phyloP scores from a whole-genome alignment of 1,140 invertebrate species.

The Diprion similis region DNA sequence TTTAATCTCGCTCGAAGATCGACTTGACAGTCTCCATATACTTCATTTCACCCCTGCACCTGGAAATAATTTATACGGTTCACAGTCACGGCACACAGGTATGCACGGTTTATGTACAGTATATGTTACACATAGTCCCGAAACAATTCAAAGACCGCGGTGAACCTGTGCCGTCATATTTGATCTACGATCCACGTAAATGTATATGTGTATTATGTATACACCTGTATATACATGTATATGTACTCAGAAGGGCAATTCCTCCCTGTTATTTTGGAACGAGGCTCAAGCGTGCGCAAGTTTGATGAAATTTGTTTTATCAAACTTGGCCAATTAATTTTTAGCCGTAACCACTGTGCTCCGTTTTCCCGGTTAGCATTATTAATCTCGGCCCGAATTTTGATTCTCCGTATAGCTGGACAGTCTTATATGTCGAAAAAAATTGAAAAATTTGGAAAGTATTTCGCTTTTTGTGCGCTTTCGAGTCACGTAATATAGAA shows the following conservation, averaged over 20 bases:
- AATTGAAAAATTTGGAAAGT: too few relatives aligned
- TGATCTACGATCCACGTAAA: not conserved
- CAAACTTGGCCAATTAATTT: not conserved
- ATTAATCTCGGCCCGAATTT: too few relatives aligned
- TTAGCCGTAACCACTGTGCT: not conserved
- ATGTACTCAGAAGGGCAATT: too few relatives aligned
- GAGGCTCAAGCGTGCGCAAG: not conserved
- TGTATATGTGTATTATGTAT: not conserved
- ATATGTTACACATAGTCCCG: not conserved
- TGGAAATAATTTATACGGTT: not conserved
- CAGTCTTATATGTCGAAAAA: too few relatives aligned
- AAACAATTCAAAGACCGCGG: not conserved
- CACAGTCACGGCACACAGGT: not conserved
- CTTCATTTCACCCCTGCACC: too few relatives aligned
- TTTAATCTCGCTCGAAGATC: not conserved
- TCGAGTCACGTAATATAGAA: too few relatives aligned
- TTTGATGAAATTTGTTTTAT: conserved; percentile 6
- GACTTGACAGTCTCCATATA: not conserved
- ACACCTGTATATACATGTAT: not conserved
- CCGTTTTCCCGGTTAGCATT: too few relatives aligned
- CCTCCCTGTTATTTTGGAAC: not conserved
- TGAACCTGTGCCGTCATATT: not conserved
- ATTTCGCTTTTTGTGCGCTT: too few relatives aligned
- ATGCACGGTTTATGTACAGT: not conserved
- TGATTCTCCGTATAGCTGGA: too few relatives aligned